phyloP scores from a whole-genome alignment of 2,113 vertebrate species.

The Bombycilla garrulus region DNA sequence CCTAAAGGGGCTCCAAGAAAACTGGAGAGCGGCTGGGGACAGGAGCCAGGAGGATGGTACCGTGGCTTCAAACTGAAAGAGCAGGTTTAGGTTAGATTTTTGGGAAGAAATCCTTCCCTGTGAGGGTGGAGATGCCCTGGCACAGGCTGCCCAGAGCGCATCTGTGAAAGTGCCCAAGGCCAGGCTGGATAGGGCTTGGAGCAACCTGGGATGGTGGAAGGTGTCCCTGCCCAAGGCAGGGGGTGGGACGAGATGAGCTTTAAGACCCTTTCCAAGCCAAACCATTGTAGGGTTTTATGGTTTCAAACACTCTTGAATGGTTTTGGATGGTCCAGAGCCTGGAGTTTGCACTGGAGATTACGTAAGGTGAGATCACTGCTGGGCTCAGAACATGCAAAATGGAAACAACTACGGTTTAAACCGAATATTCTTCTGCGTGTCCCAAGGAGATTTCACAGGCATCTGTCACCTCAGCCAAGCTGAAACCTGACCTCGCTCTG shows the following conservation, averaged over 20 bases:
- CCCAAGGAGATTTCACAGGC: conserved; percentile 17
- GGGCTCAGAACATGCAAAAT: not conserved
- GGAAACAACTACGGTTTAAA: not conserved
- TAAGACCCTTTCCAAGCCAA: not conserved
- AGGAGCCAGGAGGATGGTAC: not conserved
- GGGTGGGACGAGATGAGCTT: rapidly evolving
- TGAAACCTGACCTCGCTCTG: conserved; percentile 13
- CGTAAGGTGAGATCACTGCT: conserved; percentile 52
- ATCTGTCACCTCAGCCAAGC: not conserved
- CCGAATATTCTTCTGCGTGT: not conserved
- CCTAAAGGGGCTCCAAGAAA: not conserved
- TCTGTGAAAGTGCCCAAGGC: not conserved
- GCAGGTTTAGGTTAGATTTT: not conserved
- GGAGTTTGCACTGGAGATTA: not conserved
- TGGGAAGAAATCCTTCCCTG: not conserved
- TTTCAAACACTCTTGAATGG: conserved; percentile 7
- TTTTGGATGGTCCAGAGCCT: not conserved
- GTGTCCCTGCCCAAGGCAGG: not conserved
- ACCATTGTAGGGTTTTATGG: not conserved
- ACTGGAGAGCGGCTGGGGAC: not conserved
- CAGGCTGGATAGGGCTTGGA: not conserved
- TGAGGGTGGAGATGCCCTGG: not conserved
- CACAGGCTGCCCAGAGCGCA: not conserved
- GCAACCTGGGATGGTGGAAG: rapidly evolving
- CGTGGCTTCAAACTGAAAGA: not conserved